phyloP scores from a whole-genome alignment of 2,113 vertebrate genomes.

The Pteropus alecto region DNA sequence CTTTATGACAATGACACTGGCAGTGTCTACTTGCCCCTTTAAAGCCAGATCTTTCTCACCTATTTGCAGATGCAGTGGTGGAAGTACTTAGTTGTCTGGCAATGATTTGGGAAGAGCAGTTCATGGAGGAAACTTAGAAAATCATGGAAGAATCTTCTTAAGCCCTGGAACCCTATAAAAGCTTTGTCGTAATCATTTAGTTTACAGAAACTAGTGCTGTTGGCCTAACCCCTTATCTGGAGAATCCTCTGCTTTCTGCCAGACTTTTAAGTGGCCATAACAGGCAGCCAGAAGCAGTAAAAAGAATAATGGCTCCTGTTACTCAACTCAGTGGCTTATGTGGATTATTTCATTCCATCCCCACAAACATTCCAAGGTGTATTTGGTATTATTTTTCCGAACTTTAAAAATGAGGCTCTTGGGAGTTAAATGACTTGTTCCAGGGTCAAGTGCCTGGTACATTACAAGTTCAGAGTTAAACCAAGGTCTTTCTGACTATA shows the following conservation, averaged over 20 bases:
- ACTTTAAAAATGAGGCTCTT: background rate
- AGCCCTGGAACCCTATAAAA: background rate
- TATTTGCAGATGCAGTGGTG: background rate
- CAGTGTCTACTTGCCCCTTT: background rate
- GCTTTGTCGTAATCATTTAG: background rate
- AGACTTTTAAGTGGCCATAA: background rate
- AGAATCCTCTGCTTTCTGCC: background rate
- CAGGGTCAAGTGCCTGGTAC: background rate
- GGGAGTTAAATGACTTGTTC: background rate
- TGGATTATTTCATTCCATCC: background rate
- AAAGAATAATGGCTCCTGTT: background rate
- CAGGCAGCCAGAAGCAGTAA: background rate
- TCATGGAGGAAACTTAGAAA: background rate
- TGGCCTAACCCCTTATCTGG: background rate
- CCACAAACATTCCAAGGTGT: background rate
- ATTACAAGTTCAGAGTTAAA: background rate
- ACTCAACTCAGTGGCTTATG: background rate
- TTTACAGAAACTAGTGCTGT: background rate
- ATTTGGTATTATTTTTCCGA: background rate
- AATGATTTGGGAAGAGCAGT: background rate
- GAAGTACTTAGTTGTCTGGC: background rate
- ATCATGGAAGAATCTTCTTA: background rate
- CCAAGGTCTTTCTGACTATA: background rate
- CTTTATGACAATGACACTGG: background rate
- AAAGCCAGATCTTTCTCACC: constrained; percentile 5